Evolutionary conservation across 2,113 vertebrate genomes (phyloP).

Genomic region (Poeciliopsis turrubarensis): DNA sequence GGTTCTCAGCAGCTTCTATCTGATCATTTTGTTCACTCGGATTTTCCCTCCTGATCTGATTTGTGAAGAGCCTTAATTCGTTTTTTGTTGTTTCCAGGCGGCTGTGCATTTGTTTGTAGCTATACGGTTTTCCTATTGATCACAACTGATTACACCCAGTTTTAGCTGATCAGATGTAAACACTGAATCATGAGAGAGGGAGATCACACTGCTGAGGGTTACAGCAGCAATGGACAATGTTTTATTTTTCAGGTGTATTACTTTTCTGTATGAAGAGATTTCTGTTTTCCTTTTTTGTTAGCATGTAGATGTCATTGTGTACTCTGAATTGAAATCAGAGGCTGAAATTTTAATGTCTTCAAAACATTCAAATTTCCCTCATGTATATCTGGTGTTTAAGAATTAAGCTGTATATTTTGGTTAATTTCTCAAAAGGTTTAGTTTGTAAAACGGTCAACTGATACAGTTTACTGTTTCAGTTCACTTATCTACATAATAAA

Average conservation of each 20-base stretch:
- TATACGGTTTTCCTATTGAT: constrained; percentile 52
- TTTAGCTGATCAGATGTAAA: constrained; percentile 28
- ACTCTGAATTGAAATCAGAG: no score
- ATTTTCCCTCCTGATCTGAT: constrained; percentile 28
- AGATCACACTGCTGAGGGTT: constrained; percentile 7
- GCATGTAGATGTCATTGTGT: no score
- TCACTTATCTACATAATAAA: no score
- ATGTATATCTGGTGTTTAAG: no score
- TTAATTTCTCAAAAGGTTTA: no score
- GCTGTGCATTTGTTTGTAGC: constrained; percentile 52
- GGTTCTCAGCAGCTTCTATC: constrained; percentile 20
- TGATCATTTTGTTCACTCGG: constrained; percentile 25
- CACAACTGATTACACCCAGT: constrained; percentile 31
- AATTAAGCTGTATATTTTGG: no score
- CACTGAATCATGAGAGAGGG: constrained; percentile 5
- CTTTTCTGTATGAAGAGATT: background rate
- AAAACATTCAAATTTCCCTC: no score
- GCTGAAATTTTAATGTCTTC: no score
- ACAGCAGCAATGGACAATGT: background rate
- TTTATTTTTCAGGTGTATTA: background rate
- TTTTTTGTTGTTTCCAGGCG: constrained; percentile 41
- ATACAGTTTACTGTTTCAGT: no score
- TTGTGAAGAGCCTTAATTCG: constrained; percentile 27
- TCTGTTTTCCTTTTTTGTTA: background rate
- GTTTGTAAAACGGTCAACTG: no score